Evolutionary conservation across 2,888 invertebrate species (phyloP), one percentile per base, ranked within the genome.

Genomic region (Acrobasis repandana): DNA sequence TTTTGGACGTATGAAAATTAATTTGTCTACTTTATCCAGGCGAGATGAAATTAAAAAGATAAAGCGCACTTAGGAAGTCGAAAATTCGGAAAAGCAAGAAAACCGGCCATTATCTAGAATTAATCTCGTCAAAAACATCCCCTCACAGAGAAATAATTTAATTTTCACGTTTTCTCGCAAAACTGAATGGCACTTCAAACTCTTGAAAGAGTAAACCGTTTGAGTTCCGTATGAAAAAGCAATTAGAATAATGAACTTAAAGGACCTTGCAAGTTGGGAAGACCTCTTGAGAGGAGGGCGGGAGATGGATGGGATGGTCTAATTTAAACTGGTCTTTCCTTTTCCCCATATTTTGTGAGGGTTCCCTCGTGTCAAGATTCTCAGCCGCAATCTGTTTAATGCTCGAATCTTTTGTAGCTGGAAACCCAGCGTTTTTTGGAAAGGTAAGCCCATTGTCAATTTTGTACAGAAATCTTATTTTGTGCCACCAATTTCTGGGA

Each of bases 221-320:
- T 73, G 80, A 80, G 80, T 79, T 80, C 75, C 74, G 77, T 84
- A 85, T 86, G 85, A 86, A 88, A 77, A 81, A 82, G 79, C 83
- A 83, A 82, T 83, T 83, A 82, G 80, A 80, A 90, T 90, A 90
- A 90, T 90, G 88, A 90, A 87, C 82, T 83, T 85, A 79, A 86
- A 86, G 83, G 73, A 71, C 75, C 74, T 76, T 38, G 68, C 69
- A 69, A 67, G 69, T n/a, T 20, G 28, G 33, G 51, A 14, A 59
- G 63, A 63, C 49, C 63, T 57, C 50, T 36, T 15, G 28, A 34
- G 14, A 5, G 8, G 46, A 47, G 18, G 16, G 10, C 11, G 28
- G n/a, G 38, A 18, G 50, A 48, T 9, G 18, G 8, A 2, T 15
- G 11, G 20, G 46, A 47, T 51, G 67, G 54, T 63, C 63, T 51